Evolutionary conservation across 2,797 vertebrate genomes (phyloP).

Genomic region (Petrocephalus sullivani): DNA sequence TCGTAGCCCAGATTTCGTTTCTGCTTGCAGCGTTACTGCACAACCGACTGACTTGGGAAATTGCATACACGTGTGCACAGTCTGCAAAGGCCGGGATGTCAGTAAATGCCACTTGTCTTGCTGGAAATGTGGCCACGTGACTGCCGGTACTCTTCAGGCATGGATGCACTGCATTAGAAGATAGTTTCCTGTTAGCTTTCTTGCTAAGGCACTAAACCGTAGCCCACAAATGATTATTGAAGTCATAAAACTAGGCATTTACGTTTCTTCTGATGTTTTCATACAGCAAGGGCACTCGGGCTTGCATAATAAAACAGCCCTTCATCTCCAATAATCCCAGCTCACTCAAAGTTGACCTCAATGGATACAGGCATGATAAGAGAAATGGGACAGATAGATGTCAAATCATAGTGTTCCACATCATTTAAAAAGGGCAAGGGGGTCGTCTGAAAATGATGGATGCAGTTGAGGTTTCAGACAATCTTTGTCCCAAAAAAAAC

Average conservation of each 20-base stretch:
- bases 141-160: not conserved
- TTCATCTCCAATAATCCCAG: slow-evolving; percentile 41
- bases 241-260: slow-evolving; percentile 60
- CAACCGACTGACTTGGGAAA: slow-evolving; percentile 66
- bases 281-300: slow-evolving; percentile 41
- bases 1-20: slow-evolving; percentile 66
- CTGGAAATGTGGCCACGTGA: slow-evolving; percentile 13
- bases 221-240: slow-evolving; percentile 60
- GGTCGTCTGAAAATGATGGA: not conserved
- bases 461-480: not conserved
- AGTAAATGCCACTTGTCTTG: slow-evolving; percentile 49
- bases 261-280: slow-evolving; percentile 60
- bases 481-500: not conserved
- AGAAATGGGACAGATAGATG: not conserved
- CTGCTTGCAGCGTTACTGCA: slow-evolving; percentile 58
- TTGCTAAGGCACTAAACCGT: slow-evolving; percentile 56
- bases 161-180: slow-evolving; percentile 49
- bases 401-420: not conserved
- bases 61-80: slow-evolving; percentile 50
- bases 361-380: slow-evolving; percentile 8
- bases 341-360: slow-evolving; percentile 44
- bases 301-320: slow-evolving; percentile 47
- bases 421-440: not conserved
- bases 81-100: slow-evolving; percentile 60
- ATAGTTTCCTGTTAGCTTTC: slow-evolving; percentile 52